Conservation (phyloP, 2,888 invertebrate genomes). For the Leptopilina myrica region DNA sequence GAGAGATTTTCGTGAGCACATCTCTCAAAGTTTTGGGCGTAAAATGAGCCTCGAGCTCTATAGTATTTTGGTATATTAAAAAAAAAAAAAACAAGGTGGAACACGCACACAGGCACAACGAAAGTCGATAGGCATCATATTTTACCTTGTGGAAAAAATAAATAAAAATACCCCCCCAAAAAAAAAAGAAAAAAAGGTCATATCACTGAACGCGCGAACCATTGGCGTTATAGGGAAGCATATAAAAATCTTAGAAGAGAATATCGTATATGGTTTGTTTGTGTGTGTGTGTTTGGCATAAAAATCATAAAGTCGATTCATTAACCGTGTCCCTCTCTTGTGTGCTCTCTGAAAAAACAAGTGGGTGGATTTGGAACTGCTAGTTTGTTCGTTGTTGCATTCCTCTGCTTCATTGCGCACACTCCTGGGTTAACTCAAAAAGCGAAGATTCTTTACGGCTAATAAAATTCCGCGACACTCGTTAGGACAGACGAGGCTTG, state of each 20-base stretch:
- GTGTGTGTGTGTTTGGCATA: constrained; percentile 27
- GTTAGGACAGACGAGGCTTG: constrained; percentile 30
- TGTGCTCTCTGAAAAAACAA: constrained; percentile 42
- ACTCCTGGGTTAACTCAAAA: constrained; percentile 31
- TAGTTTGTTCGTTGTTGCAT: constrained; percentile 39
- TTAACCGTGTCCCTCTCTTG: constrained; percentile 49
- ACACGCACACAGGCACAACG: constrained; percentile 47
- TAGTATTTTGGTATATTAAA: constrained; percentile 59
- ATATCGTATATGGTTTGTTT: constrained; percentile 39
- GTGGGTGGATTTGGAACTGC: constrained; percentile 46
- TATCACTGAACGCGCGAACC: constrained; percentile 58
- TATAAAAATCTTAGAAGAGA: constrained; percentile 59
- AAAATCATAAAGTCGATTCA: constrained; percentile 66
- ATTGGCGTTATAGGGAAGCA: constrained; percentile 69
- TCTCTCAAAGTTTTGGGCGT: constrained; percentile 19
- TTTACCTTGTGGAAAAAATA: constrained; percentile 64
- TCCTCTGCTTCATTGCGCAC: constrained; percentile 33
- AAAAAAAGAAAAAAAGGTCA: constrained; percentile 59
- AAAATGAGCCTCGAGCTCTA: constrained; percentile 50
- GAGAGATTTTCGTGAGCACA: constrained; percentile 43
- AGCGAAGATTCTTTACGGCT: constrained; percentile 39
- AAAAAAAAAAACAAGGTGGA: constrained; percentile 48
- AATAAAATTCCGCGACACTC: constrained; percentile 40
- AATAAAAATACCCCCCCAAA: constrained; percentile 50
- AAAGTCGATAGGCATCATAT: constrained; percentile 53